phyloP scores from a whole-genome alignment of 2,113 vertebrate genomes.

The Hiodon tergisus region DNA sequence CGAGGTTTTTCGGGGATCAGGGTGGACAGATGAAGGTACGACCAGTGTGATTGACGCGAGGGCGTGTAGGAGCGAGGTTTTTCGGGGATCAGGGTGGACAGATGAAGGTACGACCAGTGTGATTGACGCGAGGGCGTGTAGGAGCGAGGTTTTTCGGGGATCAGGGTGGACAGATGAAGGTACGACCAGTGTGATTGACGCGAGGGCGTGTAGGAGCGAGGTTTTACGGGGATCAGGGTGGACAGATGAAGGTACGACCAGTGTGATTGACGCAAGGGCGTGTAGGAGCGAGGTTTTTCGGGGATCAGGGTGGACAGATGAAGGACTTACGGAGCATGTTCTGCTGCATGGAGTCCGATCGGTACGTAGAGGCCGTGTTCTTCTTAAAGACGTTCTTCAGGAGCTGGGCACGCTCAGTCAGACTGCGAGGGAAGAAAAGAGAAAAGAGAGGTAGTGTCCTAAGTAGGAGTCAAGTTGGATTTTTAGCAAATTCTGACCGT shows the following conservation, averaged over 20 bases:
- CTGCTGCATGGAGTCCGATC: slow-evolving; percentile 90
- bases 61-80: background rate
- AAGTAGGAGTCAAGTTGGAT: no score
- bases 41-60: background rate
- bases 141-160: background rate
- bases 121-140: background rate
- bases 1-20: no score
- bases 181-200: background rate
- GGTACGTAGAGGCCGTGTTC: slow-evolving; percentile 88
- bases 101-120: background rate
- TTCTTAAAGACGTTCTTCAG: slow-evolving; percentile 99
- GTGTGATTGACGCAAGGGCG: background rate
- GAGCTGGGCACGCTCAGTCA: slow-evolving; percentile 91
- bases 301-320: background rate
- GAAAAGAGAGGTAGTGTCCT: no score
- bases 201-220: background rate
- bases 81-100: background rate
- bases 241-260: background rate
- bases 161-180: background rate
- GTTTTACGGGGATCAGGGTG: background rate
- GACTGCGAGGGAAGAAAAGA: slow-evolving; percentile 48
- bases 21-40: background rate
- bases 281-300: background rate
- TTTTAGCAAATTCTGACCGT: no score
- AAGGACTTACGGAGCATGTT: slow-evolving; percentile 88